phyloP scores from a whole-genome alignment of 1,140 invertebrate genomes.

The Aradophagus sp. region DNA sequence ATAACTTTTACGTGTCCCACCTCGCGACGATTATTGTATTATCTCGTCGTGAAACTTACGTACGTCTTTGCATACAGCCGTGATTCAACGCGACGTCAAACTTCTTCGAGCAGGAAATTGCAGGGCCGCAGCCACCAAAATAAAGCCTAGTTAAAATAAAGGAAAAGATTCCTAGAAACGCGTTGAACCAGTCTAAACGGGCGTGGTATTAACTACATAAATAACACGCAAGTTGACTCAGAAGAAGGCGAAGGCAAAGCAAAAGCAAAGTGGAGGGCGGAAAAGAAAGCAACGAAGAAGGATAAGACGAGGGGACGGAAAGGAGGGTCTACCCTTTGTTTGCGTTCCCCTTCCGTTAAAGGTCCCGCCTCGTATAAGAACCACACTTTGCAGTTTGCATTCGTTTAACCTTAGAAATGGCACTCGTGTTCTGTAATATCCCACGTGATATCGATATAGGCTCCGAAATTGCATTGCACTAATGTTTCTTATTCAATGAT shows the following conservation, averaged over 20 bases:
- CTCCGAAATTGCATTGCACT: slow-evolving; percentile 23
- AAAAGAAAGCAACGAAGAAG: slow-evolving; percentile 56
- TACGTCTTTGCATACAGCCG: slow-evolving; percentile 15
- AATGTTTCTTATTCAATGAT: too few species aligned
- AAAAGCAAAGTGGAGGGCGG: slow-evolving; percentile 25
- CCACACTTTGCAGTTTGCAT: slow-evolving; percentile 58
- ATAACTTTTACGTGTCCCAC: slow-evolving; percentile 21
- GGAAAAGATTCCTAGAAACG: slow-evolving; percentile 63
- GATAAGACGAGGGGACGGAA: slow-evolving; percentile 55
- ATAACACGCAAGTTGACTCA: slow-evolving; percentile 59
- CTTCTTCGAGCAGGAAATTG: slow-evolving; percentile 65
- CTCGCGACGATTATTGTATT: slow-evolving; percentile 46
- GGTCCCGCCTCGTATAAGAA: slow-evolving; percentile 44
- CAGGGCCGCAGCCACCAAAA: slow-evolving; percentile 60
- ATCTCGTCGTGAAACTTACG: slow-evolving; percentile 20
- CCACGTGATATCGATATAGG: slow-evolving; percentile 40
- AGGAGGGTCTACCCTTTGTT: slow-evolving; percentile 52
- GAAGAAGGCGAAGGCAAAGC: slow-evolving; percentile 47
- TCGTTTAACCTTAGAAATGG: slow-evolving; percentile 57
- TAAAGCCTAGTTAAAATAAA: slow-evolving; percentile 51
- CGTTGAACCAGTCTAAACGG: slow-evolving; percentile 58
- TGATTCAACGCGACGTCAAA: slow-evolving; percentile 54
- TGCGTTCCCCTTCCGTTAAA: slow-evolving; percentile 38
- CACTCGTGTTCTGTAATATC: slow-evolving; percentile 32
- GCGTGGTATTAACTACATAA: slow-evolving; percentile 67